phyloP scores from a whole-genome alignment of 2,113 vertebrate species.

The Xenopus tropicalis region DNA sequence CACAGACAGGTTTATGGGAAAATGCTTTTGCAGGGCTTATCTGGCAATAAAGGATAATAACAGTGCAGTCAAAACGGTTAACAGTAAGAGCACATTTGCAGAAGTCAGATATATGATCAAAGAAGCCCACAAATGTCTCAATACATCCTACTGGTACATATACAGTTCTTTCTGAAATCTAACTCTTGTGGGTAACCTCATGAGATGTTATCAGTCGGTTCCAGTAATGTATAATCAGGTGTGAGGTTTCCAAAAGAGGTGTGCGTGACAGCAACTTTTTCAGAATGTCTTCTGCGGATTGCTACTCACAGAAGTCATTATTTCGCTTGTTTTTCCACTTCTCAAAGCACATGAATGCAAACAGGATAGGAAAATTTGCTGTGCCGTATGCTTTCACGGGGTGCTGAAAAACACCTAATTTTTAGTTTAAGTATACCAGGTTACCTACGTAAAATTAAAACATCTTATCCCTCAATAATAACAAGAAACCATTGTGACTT shows the following conservation, averaged over 20 bases:
- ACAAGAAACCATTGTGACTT: too few species aligned
- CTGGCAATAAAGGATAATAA: background rate
- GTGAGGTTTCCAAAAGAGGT: constrained; percentile 68
- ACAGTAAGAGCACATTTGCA: constrained; percentile 1
- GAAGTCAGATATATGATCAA: constrained; percentile 21
- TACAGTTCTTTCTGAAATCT: constrained; percentile 18
- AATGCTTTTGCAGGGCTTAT: too few species aligned
- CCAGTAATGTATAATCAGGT: constrained; percentile 63
- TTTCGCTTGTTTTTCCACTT: constrained; percentile 18
- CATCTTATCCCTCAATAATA: too few species aligned
- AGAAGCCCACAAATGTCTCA: constrained; percentile 12
- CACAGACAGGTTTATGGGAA: too few species aligned
- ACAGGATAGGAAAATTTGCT: constrained; percentile 1
- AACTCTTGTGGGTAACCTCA: constrained; percentile 55
- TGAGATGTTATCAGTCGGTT: constrained; percentile 63
- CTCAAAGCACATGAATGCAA: background rate
- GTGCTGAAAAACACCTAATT: too few species aligned
- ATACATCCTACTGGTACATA: constrained; percentile 5
- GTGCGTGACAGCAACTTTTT: constrained; percentile 60
- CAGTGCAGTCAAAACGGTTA: background rate
- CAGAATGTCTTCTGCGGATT: constrained; percentile 25
- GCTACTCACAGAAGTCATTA: constrained; percentile 3
- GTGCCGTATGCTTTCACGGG: background rate
- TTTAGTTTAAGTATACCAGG: too few species aligned
- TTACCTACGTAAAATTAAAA: too few species aligned